A percentile compares a stretch with the other conserved stretches of the same genome.
phyloP scores from a whole-genome alignment of 2,797 vertebrate genomes.

The Sparus aurata region DNA sequence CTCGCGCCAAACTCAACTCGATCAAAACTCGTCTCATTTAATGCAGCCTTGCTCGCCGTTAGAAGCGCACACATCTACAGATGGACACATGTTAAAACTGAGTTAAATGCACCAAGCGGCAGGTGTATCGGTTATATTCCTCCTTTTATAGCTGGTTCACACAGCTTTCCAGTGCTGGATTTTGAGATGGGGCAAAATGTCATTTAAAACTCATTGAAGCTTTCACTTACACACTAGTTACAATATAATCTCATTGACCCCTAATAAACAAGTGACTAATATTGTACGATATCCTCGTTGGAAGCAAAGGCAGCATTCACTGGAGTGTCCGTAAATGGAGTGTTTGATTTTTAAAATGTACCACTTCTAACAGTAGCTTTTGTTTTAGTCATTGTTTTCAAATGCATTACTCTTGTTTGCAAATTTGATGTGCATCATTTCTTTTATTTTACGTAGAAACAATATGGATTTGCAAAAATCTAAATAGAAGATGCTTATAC shows the following conservation, averaged over 20 bases:
- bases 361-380: not conserved
- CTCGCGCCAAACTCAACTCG: not conserved
- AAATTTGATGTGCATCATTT: not conserved
- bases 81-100: not conserved
- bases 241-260: not conserved
- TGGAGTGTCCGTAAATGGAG: not conserved
- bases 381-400: not conserved
- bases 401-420: not conserved
- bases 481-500: no score
- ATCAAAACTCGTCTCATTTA: not conserved
- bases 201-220: not conserved
- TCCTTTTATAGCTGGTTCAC: not conserved
- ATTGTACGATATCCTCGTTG: no score
- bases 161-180: not conserved
- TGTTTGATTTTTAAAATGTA: no score
- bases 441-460: no score
- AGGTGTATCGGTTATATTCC: not conserved
- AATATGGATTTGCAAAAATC: no score
- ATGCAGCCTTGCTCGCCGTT: rapidly evolving
- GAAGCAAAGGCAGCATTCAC: not conserved
- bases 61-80: not conserved
- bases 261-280: not conserved
- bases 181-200: not conserved
- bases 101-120: not conserved
- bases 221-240: not conserved